phyloP scores from a whole-genome alignment of 2,888 invertebrate genomes.

The Drosophila tanythrix region DNA sequence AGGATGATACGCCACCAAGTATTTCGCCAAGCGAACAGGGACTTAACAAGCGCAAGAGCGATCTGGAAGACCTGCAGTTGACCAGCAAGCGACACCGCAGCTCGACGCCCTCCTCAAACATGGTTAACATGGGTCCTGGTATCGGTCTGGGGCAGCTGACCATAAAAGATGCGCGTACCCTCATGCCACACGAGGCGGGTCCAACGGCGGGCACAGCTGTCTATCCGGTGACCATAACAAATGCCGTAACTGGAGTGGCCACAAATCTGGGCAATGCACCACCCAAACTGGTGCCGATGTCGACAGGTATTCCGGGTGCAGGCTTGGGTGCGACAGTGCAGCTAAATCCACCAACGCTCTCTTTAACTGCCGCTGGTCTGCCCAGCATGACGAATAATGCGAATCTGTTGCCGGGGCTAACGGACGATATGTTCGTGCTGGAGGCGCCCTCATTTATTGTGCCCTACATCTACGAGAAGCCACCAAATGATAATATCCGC shows the following conservation, averaged over 20 bases:
- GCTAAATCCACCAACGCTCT: slow-evolving; percentile 68
- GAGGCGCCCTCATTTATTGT: slow-evolving; percentile 97
- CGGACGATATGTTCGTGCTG: slow-evolving; percentile 96
- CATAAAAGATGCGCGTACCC: slow-evolving; percentile 84
- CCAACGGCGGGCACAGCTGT: slow-evolving; percentile 46
- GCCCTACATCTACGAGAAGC: slow-evolving; percentile 96
- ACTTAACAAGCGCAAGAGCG: slow-evolving; percentile 84
- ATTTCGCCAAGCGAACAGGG: slow-evolving; percentile 66
- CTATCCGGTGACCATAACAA: slow-evolving; percentile 87
- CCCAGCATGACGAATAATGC: slow-evolving; percentile 85
- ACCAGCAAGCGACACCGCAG: slow-evolving; percentile 81
- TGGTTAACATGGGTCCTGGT: slow-evolving; percentile 26
- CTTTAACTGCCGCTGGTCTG: slow-evolving; percentile 62
- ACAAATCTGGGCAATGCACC: slow-evolving; percentile 86
- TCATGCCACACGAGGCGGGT: slow-evolving; percentile 75
- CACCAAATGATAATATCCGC: slow-evolving; percentile 91
- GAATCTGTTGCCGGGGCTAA: slow-evolving; percentile 91
- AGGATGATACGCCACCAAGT: slow-evolving; percentile 85
- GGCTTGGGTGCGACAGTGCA: slow-evolving; percentile 50
- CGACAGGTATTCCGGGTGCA: slow-evolving; percentile 24
- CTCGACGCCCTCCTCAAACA: slow-evolving; percentile 51
- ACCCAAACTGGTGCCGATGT: slow-evolving; percentile 79
- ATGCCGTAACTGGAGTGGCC: slow-evolving; percentile 86
- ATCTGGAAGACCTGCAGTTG: slow-evolving; percentile 86
- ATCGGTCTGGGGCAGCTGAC: slow-evolving; percentile 77